Evolutionary conservation across 2,797 vertebrate species (phyloP).

Genomic region (Rhinophrynus dorsalis): DNA sequence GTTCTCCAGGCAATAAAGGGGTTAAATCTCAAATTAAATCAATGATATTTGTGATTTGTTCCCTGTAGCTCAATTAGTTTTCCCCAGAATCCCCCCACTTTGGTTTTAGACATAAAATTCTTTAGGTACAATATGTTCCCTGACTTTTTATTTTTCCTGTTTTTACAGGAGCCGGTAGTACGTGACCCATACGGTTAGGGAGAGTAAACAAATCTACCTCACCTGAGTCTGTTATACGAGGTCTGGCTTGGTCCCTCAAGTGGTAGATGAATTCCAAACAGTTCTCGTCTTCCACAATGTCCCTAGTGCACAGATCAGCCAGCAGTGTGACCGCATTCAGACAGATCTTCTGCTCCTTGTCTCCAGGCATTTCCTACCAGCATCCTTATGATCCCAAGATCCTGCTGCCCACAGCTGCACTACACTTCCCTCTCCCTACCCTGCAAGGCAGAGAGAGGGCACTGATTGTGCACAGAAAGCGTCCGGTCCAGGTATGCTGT

Average conservation of each 20-base stretch:
- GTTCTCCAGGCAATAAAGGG: too few species aligned
- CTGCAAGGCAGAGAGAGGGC: conserved; percentile 25
- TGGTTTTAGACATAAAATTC: too few species aligned
- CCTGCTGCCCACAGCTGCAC: conserved; percentile 70
- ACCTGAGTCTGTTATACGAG: conserved; percentile 91
- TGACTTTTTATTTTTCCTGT: too few species aligned
- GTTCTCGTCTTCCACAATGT: conserved; percentile 92
- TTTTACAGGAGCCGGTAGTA: too few species aligned
- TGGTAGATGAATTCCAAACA: conserved; percentile 96
- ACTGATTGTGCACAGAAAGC: not conserved
- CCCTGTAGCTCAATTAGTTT: too few species aligned
- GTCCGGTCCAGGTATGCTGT: too few species aligned
- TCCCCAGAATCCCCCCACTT: too few species aligned
- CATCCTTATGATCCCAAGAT: conserved; percentile 87
- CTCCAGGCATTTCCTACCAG: conserved; percentile 97
- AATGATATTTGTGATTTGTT: too few species aligned
- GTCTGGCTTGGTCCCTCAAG: conserved; percentile 89
- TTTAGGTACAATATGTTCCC: too few species aligned
- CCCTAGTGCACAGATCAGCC: conserved; percentile 92
- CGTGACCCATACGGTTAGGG: too few species aligned
- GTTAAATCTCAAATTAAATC: too few species aligned
- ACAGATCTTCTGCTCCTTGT: conserved; percentile 97
- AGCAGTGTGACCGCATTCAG: conserved; percentile 95
- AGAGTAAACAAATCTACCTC: too few species aligned
- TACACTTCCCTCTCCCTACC: conserved; percentile 63